These are phyloP conservation scores for Odontomachus brunneus DNA, from an alignment of 1,140 invertebrate genomes.

Conservation along the genomic window DNA sequence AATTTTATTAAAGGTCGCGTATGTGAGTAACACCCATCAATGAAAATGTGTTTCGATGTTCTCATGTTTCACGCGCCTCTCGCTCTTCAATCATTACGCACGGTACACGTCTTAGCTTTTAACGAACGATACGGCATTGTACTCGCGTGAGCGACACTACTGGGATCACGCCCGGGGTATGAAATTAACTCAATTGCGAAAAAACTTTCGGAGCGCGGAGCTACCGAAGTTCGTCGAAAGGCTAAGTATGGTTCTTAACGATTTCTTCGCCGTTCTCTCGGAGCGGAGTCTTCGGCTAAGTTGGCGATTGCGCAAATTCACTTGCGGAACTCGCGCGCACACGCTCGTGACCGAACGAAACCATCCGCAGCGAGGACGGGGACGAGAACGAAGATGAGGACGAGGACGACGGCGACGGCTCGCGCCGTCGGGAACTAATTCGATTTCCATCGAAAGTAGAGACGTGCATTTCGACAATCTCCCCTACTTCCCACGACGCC, in stretches of 20 bases:
- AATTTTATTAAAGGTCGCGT: too few species aligned
- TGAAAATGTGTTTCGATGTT: too few species aligned
- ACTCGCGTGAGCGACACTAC: neutral
- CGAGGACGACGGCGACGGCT: neutral
- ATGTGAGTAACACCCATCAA: too few species aligned
- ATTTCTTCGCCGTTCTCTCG: slow-evolving; percentile 34
- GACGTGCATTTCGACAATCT: slow-evolving; percentile 57
- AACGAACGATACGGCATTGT: neutral
- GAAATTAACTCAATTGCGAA: slow-evolving; percentile 51
- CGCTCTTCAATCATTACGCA: neutral
- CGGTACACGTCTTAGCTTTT: neutral
- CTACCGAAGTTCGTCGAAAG: slow-evolving; percentile 22
- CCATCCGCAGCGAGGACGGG: neutral
- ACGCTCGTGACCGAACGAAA: slow-evolving; percentile 47
- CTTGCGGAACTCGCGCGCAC: slow-evolving; percentile 41
- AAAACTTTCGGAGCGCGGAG: slow-evolving; percentile 20
- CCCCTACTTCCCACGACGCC: neutral
- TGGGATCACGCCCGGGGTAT: slow-evolving; percentile 21
- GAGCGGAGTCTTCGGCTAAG: slow-evolving; percentile 24
- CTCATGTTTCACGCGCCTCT: too few species aligned
- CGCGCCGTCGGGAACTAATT: slow-evolving; percentile 22
- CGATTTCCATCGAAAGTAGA: slow-evolving; percentile 58
- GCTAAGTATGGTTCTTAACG: slow-evolving; percentile 50
- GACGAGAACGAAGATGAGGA: too few species aligned
- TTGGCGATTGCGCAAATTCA: slow-evolving; percentile 57